phyloP scores from a whole-genome alignment of 2,888 invertebrate species.

The Athalia rosae region DNA sequence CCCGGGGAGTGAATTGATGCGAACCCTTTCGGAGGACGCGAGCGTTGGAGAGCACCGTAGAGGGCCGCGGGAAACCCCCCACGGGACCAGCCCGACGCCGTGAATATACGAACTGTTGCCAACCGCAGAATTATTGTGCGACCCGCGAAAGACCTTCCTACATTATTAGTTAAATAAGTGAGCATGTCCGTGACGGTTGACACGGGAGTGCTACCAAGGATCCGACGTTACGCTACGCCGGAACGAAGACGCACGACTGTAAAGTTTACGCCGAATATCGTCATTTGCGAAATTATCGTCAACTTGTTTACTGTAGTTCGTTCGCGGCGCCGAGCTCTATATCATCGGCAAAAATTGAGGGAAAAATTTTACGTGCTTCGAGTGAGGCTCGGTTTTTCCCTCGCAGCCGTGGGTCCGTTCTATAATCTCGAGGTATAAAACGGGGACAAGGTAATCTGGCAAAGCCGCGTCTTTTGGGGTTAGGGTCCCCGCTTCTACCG shows the following conservation, averaged over 20 bases:
- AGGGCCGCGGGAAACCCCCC: constrained; percentile 37
- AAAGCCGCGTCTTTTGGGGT: not conserved
- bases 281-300: too few relatives aligned
- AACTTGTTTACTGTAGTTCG: too few relatives aligned
- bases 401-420: too few relatives aligned
- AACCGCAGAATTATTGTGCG: constrained; percentile 42
- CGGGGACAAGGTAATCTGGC: too few relatives aligned
- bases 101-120: constrained; percentile 44
- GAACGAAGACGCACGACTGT: not conserved
- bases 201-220: not conserved
- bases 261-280: too few relatives aligned
- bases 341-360: too few relatives aligned
- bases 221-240: not conserved
- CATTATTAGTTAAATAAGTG: constrained; percentile 36
- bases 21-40: constrained; percentile 39
- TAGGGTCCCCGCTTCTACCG: not conserved
- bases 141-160: constrained; percentile 37
- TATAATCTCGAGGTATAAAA: too few relatives aligned
- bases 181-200: constrained; percentile 28
- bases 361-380: too few relatives aligned
- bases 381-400: too few relatives aligned
- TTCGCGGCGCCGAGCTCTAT: too few relatives aligned
- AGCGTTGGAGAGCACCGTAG: constrained; percentile 25
- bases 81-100: constrained; percentile 15
- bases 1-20: constrained; percentile 36